Conservation (phyloP, 2,797 vertebrate genomes). For the Nasua narica region DNA sequence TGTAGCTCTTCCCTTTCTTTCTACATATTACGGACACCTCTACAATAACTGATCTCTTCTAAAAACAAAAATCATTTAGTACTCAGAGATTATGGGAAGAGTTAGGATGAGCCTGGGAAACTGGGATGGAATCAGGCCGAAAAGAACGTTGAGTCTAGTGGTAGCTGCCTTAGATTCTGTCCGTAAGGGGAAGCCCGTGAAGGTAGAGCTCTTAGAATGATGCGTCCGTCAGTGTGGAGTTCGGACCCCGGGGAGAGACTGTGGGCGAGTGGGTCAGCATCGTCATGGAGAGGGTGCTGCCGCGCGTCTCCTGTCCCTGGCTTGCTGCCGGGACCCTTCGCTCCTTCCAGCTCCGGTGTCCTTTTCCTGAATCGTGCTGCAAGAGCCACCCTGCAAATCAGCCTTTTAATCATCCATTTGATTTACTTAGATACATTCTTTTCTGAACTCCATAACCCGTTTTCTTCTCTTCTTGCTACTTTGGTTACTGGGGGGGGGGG, state of each 20-base stretch:
- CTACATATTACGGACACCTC: background rate
- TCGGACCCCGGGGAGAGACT: background rate
- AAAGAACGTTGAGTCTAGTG: background rate
- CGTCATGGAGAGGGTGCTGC: rapidly evolving
- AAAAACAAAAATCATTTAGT: background rate
- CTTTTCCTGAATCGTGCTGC: background rate
- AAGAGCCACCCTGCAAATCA: background rate
- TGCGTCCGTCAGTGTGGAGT: rapidly evolving
- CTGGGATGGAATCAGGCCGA: background rate
- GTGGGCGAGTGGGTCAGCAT: background rate
- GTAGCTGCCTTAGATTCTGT: rapidly evolving
- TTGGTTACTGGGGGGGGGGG: too few species aligned
- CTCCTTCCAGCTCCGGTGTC: background rate
- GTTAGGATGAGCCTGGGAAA: background rate
- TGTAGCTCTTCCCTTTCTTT: background rate
- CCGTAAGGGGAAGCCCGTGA: rapidly evolving
- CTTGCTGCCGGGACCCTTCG: background rate
- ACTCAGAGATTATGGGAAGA: background rate
- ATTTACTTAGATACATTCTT: background rate
- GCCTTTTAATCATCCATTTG: background rate
- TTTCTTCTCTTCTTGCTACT: background rate
- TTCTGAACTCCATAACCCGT: background rate
- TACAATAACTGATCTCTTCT: background rate
- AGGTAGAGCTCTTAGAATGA: too few species aligned
- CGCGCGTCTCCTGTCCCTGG: background rate